Conservation (phyloP, 1,140 invertebrate genomes). For the Batillaria attramentaria region DNA sequence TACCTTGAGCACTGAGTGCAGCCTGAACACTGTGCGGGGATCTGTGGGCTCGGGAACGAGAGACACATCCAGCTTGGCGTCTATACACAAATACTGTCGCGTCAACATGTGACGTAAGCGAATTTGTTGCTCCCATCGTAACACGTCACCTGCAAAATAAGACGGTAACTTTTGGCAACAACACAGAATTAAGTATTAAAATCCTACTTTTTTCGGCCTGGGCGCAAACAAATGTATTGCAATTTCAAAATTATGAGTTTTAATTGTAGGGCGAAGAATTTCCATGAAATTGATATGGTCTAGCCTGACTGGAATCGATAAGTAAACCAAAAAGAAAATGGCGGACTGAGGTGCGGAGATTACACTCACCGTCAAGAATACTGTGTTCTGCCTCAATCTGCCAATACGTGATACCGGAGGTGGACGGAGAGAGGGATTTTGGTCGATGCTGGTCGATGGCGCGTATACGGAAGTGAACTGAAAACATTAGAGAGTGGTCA, state of each 20-base stretch:
- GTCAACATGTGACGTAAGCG: slow-evolving; percentile 69
- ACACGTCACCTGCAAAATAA: slow-evolving; percentile 65
- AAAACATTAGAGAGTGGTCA: slow-evolving; percentile 11
- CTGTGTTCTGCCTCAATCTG: slow-evolving; percentile 71
- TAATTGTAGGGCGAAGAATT: too few species aligned
- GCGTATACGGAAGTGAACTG: slow-evolving; percentile 71
- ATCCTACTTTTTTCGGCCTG: too few species aligned
- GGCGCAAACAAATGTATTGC: too few species aligned
- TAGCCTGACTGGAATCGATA: too few species aligned
- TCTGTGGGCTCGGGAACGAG: slow-evolving; percentile 65
- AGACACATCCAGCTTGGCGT: slow-evolving; percentile 62
- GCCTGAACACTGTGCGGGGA: slow-evolving; percentile 70
- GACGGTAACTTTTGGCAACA: too few species aligned
- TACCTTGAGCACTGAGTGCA: slow-evolving; percentile 71
- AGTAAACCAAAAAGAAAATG: too few species aligned
- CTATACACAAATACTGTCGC: slow-evolving; percentile 69
- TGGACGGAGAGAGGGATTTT: slow-evolving; percentile 67
- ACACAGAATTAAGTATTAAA: too few species aligned
- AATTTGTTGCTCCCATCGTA: slow-evolving; percentile 71
- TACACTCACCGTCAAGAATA: slow-evolving; percentile 66
- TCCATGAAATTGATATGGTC: too few species aligned
- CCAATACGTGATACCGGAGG: slow-evolving; percentile 71
- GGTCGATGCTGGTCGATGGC: slow-evolving; percentile 69
- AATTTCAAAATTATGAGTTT: too few species aligned
- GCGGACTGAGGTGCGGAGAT: not conserved